phyloP scores from a whole-genome alignment of 2,113 vertebrate genomes.

The Mobula hypostoma region DNA sequence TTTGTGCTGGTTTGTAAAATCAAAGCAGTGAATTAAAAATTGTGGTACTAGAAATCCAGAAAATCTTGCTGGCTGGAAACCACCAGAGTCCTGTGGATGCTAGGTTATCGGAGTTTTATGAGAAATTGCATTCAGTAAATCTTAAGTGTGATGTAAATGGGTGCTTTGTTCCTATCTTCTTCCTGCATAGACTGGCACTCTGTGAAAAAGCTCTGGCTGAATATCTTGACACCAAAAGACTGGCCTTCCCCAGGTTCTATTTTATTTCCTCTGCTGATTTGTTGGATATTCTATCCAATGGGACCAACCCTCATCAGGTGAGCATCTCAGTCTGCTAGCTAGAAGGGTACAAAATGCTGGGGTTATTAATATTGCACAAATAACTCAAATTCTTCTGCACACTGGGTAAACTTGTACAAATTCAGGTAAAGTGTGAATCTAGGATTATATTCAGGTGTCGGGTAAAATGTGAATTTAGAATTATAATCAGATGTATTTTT shows the following conservation, averaged over 20 bases:
- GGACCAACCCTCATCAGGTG: conserved; percentile 76
- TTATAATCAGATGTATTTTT: neutral
- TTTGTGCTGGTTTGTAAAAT: no score
- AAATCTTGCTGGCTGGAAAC: no score
- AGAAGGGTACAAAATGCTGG: neutral
- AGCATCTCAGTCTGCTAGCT: conserved; percentile 35
- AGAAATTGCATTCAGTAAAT: neutral
- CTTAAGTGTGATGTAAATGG: neutral
- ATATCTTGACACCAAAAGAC: conserved; percentile 85
- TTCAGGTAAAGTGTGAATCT: neutral
- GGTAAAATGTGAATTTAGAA: neutral
- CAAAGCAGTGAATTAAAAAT: no score
- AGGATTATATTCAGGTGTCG: neutral
- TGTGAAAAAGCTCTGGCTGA: conserved; percentile 92
- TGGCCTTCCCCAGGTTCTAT: conserved; percentile 91
- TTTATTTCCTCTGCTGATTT: conserved; percentile 95
- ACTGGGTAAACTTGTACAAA: no score
- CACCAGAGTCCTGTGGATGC: no score
- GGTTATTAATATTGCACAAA: neutral
- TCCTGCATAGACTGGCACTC: conserved; percentile 65
- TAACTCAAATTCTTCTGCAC: neutral
- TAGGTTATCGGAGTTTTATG: no score
- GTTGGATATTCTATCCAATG: conserved; percentile 86
- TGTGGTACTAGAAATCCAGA: no score
- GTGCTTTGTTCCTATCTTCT: neutral